Evolutionary conservation across 2,888 invertebrate species (phyloP), one percentile per base, ranked within the genome.

Genomic region (Calephelis perditalis): DNA sequence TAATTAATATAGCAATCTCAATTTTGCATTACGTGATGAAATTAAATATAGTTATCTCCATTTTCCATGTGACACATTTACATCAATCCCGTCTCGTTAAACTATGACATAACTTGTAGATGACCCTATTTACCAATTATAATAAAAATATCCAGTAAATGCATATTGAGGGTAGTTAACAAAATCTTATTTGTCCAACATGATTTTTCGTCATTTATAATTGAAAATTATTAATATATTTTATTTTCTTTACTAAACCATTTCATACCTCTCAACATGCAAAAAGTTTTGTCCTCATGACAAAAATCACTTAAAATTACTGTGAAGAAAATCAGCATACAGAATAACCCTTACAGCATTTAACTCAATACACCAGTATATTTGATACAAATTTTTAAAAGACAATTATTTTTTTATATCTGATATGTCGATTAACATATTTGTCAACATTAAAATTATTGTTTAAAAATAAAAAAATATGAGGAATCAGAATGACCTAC

Each of bases 311-410:
- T 52, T 52, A 52, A 52, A 52, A 11, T 7, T 52, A 52, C 15
- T 35, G 26, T 35, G 52, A 35, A 52, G 52, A 52, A 35, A 35
- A 52, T 52, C 52, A 6, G 52, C 52, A 52, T 52, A 26, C 49
- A 52, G 52, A 26, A 49, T 49, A 35, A 35, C 52, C 52, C 52
- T 52, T 52, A 35, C 52, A 3, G 35, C 52, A 10, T 52, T 52
- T 10, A 35, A 52, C 52, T 26, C 4, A 52, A 52, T 52, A 52
- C 52, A 56, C 46, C 55, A 40, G 40, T 7, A 40, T 8, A 40
- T 8, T 40, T 40, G 7, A 26, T 26, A 26, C 26, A 26, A 26
- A 2, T 26, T 26, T 26, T 26, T 26, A 26, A 26, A 26, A 26
- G 3, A 26, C 26, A 26, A 26, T 26, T 26, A 2, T 26, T 26